A percentile compares a stretch with the other conserved stretches of the same genome.
Evolutionary conservation across 2,113 vertebrate genomes (phyloP).

Genomic region (Carettochelys insculpta): DNA sequence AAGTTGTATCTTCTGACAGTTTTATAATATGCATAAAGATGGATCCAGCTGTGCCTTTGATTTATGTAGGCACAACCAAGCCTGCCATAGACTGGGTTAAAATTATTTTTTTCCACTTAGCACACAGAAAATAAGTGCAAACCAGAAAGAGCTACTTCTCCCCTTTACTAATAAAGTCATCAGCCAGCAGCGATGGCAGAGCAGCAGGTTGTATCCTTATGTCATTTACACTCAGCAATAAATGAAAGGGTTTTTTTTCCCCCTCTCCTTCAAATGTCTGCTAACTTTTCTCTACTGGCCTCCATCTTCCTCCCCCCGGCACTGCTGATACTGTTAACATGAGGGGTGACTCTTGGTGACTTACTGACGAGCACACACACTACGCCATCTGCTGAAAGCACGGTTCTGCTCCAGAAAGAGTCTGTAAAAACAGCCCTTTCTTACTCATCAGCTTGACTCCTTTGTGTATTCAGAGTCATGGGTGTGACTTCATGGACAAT

Average conservation of each 20-base stretch:
- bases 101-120: not conserved
- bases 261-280: not conserved
- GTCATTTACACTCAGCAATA: not conserved
- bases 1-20: not conserved
- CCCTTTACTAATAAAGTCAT: not conserved
- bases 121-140: not conserved
- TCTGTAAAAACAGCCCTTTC: not conserved
- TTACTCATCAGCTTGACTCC: not conserved
- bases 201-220: not conserved
- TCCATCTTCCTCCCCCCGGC: accelerated
- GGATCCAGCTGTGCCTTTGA: not conserved
- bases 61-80: not conserved
- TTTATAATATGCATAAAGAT: not conserved
- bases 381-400: accelerated
- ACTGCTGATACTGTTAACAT: accelerated
- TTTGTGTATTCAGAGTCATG: accelerated
- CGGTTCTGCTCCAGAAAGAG: accelerated
- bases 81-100: not conserved
- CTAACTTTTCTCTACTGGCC: not conserved
- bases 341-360: accelerated
- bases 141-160: not conserved
- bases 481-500: accelerated
- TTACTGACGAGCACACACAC: not conserved
- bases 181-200: not conserved
- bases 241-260: not conserved